Percentiles rank a stretch among this genome's conserved stretches.
phyloP scores from a whole-genome alignment of 2,113 vertebrate genomes.

The Brevimyrus niger region DNA sequence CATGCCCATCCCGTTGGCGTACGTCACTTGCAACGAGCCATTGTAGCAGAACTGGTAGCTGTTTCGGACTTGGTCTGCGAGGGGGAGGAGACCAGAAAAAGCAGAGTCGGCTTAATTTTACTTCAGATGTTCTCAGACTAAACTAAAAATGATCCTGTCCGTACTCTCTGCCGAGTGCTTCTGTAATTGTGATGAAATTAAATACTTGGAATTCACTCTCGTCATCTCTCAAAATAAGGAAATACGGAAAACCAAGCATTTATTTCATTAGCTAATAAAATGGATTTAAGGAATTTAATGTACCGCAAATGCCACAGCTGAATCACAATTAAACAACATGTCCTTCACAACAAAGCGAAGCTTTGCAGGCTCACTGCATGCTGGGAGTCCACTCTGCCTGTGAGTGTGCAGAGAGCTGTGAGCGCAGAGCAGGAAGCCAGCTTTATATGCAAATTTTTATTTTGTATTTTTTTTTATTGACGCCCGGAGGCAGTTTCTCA shows the following conservation, averaged over 20 bases:
- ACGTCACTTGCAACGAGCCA: slow-evolving; percentile 77
- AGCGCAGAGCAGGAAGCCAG: neutral
- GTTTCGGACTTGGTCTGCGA: slow-evolving; percentile 81
- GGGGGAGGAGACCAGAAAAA: neutral
- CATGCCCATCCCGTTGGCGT: slow-evolving; percentile 82
- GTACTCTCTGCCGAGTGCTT: neutral
- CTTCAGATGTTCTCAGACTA: neutral
- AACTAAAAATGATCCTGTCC: neutral
- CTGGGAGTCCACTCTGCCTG: neutral
- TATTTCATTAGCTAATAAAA: neutral
- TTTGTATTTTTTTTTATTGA: neutral
- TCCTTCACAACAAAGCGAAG: neutral
- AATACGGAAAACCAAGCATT: neutral
- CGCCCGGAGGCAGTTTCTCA: neutral
- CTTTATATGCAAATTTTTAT: neutral
- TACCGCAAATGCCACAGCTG: neutral
- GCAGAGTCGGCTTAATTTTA: neutral
- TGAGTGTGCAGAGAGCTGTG: neutral
- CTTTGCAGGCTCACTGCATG: neutral
- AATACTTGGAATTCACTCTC: neutral
- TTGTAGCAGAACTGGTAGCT: slow-evolving; percentile 84
- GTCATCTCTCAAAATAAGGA: neutral
- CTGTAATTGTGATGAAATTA: neutral
- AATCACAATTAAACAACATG: neutral
- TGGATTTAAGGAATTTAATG: neutral